Evolutionary conservation across 1,140 invertebrate species (phyloP).

Genomic region (Euborellia annulipes): DNA sequence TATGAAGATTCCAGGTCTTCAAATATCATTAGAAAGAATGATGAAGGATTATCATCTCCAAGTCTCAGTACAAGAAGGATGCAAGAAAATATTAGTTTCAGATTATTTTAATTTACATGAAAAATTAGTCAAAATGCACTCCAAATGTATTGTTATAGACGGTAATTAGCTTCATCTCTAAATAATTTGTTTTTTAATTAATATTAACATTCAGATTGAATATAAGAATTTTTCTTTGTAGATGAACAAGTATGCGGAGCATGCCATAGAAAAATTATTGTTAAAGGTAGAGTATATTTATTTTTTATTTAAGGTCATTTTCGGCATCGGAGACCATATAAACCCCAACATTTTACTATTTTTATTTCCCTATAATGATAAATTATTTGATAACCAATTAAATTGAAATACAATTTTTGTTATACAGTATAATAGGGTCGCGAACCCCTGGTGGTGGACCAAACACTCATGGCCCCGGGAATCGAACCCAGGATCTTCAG

Average conservation of each 20-base stretch:
- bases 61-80: slow-evolving; percentile 75
- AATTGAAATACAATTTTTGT: no score
- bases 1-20: slow-evolving; percentile 74
- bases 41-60: slow-evolving; percentile 90
- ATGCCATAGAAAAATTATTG: slow-evolving; percentile 55
- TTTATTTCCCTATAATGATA: no score
- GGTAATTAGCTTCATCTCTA: slow-evolving; percentile 25
- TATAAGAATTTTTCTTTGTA: slow-evolving; percentile 29
- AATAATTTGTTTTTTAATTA: slow-evolving; percentile 6
- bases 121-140: slow-evolving; percentile 57
- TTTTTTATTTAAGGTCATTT: slow-evolving; percentile 1
- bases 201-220: no score
- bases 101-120: slow-evolving; percentile 85
- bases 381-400: no score
- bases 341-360: no score
- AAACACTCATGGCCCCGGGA: no score
- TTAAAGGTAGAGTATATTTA: slow-evolving; percentile 34
- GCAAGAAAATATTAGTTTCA: slow-evolving; percentile 68
- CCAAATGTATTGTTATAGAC: slow-evolving; percentile 53
- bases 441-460: no score
- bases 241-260: slow-evolving; percentile 58
- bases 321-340: no score
- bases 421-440: no score
- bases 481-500: no score
- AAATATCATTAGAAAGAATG: slow-evolving; percentile 86